These are phyloP conservation scores for Chymomyza fuscimana DNA, from an alignment of 2,888 invertebrate species.

Conservation along the genomic window DNA sequence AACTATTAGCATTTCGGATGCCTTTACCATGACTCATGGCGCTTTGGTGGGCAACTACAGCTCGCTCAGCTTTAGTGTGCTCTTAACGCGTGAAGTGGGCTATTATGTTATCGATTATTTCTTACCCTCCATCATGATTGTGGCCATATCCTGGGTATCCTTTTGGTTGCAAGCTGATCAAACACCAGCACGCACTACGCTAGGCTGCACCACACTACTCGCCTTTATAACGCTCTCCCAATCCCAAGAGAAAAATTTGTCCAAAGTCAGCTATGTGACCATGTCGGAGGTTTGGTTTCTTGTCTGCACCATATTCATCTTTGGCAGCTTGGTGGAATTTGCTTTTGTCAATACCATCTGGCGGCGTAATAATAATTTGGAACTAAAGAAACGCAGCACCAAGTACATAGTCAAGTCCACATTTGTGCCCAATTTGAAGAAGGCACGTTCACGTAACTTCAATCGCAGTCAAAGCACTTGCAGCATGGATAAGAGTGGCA, in stretches of 20 bases:
- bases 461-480: conserved; percentile 80
- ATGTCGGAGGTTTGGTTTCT: conserved; percentile 95
- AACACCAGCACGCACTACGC: conserved; percentile 89
- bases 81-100: conserved; percentile 89
- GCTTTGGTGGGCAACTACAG: conserved; percentile 91
- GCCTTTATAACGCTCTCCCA: conserved; percentile 93
- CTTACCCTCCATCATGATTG: conserved; percentile 91
- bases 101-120: conserved; percentile 94
- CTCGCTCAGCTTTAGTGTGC: conserved; percentile 87
- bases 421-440: conserved; percentile 88
- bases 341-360: conserved; percentile 94
- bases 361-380: conserved; percentile 84
- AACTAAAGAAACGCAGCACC: conserved; percentile 82
- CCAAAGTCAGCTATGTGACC: conserved; percentile 93
- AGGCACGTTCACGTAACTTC: conserved; percentile 82
- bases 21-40: conserved; percentile 84
- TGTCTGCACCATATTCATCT: conserved; percentile 90
- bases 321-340: conserved; percentile 91
- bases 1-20: conserved; percentile 84
- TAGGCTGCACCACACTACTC: conserved; percentile 91
- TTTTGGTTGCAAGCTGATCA: conserved; percentile 94
- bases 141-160: conserved; percentile 93
- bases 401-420: conserved; percentile 92
- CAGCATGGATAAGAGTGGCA: conserved; percentile 74
- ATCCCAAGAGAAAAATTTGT: conserved; percentile 89